Percentiles rank a stretch among this genome's conserved stretches.
phyloP scores from a whole-genome alignment of 2,888 invertebrate species.

The Lumbricus terrestris region DNA sequence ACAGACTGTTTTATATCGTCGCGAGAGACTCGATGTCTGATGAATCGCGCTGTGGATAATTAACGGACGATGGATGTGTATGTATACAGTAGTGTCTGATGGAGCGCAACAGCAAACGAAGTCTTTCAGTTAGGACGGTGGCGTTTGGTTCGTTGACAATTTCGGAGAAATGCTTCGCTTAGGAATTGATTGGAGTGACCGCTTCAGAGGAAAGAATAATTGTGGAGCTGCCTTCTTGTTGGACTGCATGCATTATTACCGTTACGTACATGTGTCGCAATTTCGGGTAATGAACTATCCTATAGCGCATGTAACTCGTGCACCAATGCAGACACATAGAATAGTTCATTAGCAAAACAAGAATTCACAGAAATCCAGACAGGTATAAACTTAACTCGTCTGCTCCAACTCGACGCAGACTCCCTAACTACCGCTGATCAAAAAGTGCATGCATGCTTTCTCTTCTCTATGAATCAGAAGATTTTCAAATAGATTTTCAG shows the following conservation, averaged over 20 bases:
- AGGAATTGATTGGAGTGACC: not conserved
- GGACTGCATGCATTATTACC: not conserved
- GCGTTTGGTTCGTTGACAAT: not conserved
- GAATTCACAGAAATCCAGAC: not conserved
- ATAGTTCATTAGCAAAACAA: no score
- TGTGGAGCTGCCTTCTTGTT: not conserved
- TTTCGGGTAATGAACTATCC: no score
- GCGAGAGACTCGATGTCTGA: not conserved
- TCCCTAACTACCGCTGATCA: no score
- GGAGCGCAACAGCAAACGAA: not conserved
- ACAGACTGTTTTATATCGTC: not conserved
- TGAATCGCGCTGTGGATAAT: not conserved
- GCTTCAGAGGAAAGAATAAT: not conserved
- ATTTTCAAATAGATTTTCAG: no score
- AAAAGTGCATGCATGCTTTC: no score
- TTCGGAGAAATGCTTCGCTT: not conserved
- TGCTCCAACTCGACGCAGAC: no score
- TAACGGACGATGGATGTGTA: no score
- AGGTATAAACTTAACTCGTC: not conserved
- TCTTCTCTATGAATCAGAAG: no score
- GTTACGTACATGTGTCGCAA: no score
- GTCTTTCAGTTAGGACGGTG: not conserved
- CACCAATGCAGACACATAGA: no score
- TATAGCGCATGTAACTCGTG: not conserved
- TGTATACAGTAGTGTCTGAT: no score